phyloP scores from a whole-genome alignment of 2,888 invertebrate species.

The Pilophorus perplexus region DNA sequence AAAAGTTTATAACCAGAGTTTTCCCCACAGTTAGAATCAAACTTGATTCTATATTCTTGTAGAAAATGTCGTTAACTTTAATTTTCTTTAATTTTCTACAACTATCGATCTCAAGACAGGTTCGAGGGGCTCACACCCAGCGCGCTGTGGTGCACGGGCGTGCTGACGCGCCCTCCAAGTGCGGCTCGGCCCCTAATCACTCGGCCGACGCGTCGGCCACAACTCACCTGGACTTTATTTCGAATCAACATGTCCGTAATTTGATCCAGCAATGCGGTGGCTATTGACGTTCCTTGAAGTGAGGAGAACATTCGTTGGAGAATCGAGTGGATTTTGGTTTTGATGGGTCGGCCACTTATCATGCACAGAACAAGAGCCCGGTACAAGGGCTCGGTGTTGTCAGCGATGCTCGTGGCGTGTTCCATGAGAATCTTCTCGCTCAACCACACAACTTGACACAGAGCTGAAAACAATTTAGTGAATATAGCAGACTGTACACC shows the following conservation, averaged over 20 bases:
- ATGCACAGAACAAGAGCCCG: slow-evolving; percentile 69
- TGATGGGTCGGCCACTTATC: slow-evolving; percentile 61
- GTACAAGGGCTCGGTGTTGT: slow-evolving; percentile 65
- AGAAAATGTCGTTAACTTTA: too few species aligned
- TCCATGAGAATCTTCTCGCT: slow-evolving; percentile 69
- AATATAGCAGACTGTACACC: not conserved
- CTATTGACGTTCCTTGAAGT: slow-evolving; percentile 61
- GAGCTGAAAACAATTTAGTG: slow-evolving; percentile 57
- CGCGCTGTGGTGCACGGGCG: too few species aligned
- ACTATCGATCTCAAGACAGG: too few species aligned
- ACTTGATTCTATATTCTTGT: too few species aligned
- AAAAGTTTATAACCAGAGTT: too few species aligned
- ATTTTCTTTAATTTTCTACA: too few species aligned
- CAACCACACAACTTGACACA: slow-evolving; percentile 69
- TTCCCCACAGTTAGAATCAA: too few species aligned
- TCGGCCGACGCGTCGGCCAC: too few species aligned
- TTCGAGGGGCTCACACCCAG: too few species aligned
- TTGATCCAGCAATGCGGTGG: slow-evolving; percentile 64
- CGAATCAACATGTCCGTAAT: slow-evolving; percentile 56
- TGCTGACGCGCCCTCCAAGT: too few species aligned
- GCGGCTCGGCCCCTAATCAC: too few species aligned
- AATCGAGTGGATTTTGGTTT: slow-evolving; percentile 62
- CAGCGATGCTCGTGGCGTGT: slow-evolving; percentile 66
- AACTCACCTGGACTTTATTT: slow-evolving; percentile 50
- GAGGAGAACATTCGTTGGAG: slow-evolving; percentile 59